Base-by-base conservation (phyloP, 1,140 invertebrate genomes). In the Bombus affinis region DNA sequence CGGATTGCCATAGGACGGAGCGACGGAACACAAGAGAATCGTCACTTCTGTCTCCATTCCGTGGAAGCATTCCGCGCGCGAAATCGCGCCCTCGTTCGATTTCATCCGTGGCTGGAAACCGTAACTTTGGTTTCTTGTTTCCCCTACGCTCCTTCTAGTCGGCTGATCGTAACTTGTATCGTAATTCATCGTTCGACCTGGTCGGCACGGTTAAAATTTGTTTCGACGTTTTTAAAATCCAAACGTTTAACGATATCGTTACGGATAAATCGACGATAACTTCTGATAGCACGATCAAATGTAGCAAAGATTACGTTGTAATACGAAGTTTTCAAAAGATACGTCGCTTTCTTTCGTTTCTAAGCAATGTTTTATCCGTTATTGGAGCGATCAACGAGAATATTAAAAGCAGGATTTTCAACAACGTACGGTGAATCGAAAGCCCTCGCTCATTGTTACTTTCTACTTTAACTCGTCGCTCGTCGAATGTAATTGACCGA, bases 401-500 rank as follows among this genome's bases (percentile, higher is more conserved):
- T 53, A 53, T 53, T 8, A 53, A 53, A 53, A 22, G 47, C 47
- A 2, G 47, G 28, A 12, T 12, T 62, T 2, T 3, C 8, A 62
- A 59, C 57, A 12, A 62, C 28, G 47, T 4, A 62, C 22, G 9
- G 57, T 4, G 57, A 8, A 75, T n/a, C 9, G 47, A 35, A 28
- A 57, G 10, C 6, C 13, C 15, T 42, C 35, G 18, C 25, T 68
- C 28, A 12, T 77, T 68, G 44, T 39, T 39, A 13, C 47, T 83
- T 70, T 53, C 47, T 47, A 47, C 15, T 6, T 47, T 47, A 18
- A 47, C 57, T 57, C 28, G 65, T 22, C n/a, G 13, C 1, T 39
- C 8, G 47, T 42, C 75, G 82, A 35, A 44, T 25, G 75, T 78
- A 83, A 83, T 84, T 71, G 75, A 71, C 62, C 44, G 22, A 76